Percentiles rank a stretch among this genome's conserved stretches.
Evolutionary conservation across 1,140 invertebrate species (phyloP).

Genomic region (Drosophila pectinifera): DNA sequence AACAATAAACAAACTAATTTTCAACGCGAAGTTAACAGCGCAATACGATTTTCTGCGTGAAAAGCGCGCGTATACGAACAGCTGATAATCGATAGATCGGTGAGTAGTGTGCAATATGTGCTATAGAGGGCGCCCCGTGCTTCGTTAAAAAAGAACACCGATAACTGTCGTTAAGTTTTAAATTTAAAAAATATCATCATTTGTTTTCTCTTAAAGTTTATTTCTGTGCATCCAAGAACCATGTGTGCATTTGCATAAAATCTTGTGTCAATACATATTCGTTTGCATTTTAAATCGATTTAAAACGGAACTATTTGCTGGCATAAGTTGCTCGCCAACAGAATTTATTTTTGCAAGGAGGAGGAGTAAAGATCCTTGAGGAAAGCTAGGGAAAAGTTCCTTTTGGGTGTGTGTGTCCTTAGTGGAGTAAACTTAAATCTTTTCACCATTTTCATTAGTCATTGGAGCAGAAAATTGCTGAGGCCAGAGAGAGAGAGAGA

Average conservation of each 20-base stretch:
- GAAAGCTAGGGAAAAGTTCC: conserved; percentile 23
- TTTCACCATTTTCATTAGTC: conserved; percentile 64
- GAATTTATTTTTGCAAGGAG: conserved; percentile 8
- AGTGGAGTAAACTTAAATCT: conserved; percentile 56
- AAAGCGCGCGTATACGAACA: conserved; percentile 34
- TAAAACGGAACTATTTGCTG: conserved; percentile 66
- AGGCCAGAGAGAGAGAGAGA: conserved; percentile 7
- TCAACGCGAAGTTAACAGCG: conserved; percentile 10
- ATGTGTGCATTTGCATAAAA: conserved; percentile 24
- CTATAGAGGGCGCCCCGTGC: not conserved
- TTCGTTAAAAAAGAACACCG: not conserved
- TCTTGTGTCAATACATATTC: conserved; percentile 24
- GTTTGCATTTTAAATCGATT: conserved; percentile 69
- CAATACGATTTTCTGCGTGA: conserved; percentile 1
- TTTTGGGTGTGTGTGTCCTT: conserved; percentile 28
- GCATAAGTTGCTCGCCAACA: conserved; percentile 25
- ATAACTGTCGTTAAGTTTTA: not conserved
- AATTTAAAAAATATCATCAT: not conserved
- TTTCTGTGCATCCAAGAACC: conserved; percentile 2
- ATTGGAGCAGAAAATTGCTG: conserved; percentile 72
- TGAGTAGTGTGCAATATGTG: not conserved
- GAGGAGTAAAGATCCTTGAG: conserved; percentile 27
- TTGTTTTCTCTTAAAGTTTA: not conserved
- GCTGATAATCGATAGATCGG: conserved; percentile 24
- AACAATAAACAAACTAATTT: not conserved